Evolutionary conservation across 2,113 vertebrate genomes (phyloP).

Genomic region (Meleagris gallopavo): DNA sequence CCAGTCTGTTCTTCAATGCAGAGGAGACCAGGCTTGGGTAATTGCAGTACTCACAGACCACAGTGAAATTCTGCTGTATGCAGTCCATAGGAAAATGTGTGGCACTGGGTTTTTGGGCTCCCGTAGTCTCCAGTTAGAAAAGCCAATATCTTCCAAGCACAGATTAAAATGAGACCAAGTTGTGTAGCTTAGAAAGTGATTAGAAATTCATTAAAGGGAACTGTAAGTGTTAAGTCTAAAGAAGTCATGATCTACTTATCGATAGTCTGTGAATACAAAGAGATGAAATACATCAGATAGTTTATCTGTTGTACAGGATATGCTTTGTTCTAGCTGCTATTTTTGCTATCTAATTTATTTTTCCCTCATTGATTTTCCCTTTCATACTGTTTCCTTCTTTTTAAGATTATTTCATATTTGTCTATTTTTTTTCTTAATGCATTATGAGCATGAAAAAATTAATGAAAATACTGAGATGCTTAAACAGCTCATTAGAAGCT

Average conservation of each 20-base stretch:
- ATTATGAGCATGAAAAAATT: background rate
- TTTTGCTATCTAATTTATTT: conserved; percentile 5
- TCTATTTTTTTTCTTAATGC: background rate
- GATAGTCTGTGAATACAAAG: background rate
- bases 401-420: background rate
- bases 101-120: background rate
- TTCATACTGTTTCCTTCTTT: conserved; percentile 1
- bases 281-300: background rate
- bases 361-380: background rate
- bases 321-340: background rate
- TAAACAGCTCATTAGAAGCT: conserved; percentile 22
- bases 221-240: conserved; percentile 12
- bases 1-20: background rate
- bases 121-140: background rate
- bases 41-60: background rate
- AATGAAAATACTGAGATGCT: background rate
- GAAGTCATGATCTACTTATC: background rate
- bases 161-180: background rate
- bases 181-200: background rate
- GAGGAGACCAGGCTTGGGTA: background rate
- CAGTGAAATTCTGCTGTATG: background rate
- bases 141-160: background rate
- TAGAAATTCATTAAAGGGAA: conserved; percentile 18
- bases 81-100: background rate
- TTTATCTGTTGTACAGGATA: background rate